Evolutionary conservation across 1,140 invertebrate genomes (phyloP).

Genomic region (Pristionchus pacificus): DNA sequence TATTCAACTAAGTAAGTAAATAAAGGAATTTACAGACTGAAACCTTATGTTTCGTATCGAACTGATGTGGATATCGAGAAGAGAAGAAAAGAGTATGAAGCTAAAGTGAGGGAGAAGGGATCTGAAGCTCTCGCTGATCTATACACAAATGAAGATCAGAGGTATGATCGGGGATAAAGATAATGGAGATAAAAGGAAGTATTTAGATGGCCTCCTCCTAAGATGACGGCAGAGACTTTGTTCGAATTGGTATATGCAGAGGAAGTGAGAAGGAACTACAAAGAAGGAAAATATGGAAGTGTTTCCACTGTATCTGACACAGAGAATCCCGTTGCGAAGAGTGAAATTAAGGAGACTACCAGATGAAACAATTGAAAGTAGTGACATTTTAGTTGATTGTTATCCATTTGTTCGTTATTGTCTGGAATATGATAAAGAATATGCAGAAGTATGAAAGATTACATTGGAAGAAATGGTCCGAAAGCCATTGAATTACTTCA

Average conservation of each 20-base stretch:
- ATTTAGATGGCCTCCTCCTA: slow-evolving; percentile 47
- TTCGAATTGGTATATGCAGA: slow-evolving; percentile 52
- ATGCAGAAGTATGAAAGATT: neutral
- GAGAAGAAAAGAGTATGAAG: slow-evolving; percentile 31
- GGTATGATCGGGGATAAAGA: slow-evolving; percentile 5
- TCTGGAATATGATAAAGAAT: neutral
- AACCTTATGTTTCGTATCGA: slow-evolving; percentile 87
- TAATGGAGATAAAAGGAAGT: neutral
- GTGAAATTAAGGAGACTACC: neutral
- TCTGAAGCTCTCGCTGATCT: slow-evolving; percentile 40
- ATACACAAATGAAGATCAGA: slow-evolving; percentile 39
- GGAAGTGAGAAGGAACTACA: slow-evolving; percentile 35
- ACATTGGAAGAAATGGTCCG: neutral
- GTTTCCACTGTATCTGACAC: no score
- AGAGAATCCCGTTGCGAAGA: no score
- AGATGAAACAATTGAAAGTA: neutral
- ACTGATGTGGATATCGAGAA: slow-evolving; percentile 58
- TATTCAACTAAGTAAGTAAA: no score
- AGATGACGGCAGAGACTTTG: slow-evolving; percentile 44
- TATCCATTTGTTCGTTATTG: neutral
- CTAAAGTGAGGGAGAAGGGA: slow-evolving; percentile 33
- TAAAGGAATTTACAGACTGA: slow-evolving; percentile 64
- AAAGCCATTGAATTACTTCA: no score
- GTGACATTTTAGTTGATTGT: neutral
- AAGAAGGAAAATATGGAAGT: slow-evolving; percentile 33